Percentiles rank a stretch among this genome's conserved stretches.
These are phyloP conservation scores for Misgurnus mizolepis DNA, from an alignment of 2,113 vertebrate species.

Conservation along the genomic window DNA sequence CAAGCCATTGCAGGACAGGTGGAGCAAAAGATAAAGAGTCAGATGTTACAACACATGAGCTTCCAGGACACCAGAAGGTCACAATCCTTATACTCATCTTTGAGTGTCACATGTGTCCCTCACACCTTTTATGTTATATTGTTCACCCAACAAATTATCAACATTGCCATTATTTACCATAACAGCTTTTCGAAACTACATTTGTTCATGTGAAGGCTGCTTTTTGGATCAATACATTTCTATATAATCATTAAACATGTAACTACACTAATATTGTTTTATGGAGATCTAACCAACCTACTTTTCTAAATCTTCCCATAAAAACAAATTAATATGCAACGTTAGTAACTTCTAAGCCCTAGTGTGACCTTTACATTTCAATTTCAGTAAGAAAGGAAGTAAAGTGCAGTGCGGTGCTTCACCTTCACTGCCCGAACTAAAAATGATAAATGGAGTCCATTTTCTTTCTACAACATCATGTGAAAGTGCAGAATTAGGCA, in stretches of 20 bases:
- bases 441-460: neutral
- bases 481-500: neutral
- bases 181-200: too few species aligned
- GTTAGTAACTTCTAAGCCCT: too few species aligned
- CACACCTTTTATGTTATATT: neutral
- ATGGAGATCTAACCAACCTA: too few species aligned
- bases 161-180: too few species aligned
- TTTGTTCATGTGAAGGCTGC: too few species aligned
- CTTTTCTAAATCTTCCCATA: too few species aligned
- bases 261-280: too few species aligned
- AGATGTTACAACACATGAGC: conserved; percentile 37
- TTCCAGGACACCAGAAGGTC: conserved; percentile 25
- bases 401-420: too few species aligned
- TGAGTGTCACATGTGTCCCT: neutral
- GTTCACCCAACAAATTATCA: neutral
- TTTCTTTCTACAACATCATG: neutral
- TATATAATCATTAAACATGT: too few species aligned
- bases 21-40: conserved; percentile 39
- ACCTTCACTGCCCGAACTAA: neutral
- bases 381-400: too few species aligned
- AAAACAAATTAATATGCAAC: neutral
- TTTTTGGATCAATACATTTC: too few species aligned
- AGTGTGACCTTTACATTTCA: too few species aligned
- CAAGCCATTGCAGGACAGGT: conserved; percentile 10
- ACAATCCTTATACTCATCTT: neutral